Base-by-base conservation (phyloP, 2,888 invertebrate genomes). In the Argyresthia albistria region DNA sequence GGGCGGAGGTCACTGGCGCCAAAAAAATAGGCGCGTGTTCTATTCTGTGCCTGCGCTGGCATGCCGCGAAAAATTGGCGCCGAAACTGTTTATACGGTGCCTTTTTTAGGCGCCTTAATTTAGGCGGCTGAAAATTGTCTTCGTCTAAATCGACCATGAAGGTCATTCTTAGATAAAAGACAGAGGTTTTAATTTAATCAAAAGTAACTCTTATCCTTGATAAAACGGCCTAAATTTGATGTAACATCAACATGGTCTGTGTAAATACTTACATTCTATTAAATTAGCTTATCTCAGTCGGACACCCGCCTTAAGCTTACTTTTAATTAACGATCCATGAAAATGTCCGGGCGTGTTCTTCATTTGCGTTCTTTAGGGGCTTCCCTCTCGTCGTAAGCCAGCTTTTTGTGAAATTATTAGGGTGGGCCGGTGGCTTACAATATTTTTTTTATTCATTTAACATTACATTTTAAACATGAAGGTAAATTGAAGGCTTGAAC, bases 251-350 rank as follows among this genome's bases (percentile, higher is more conserved):
- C 50, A 43, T 35, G 25, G 35, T 9, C 35, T 50, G 10, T 10
- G 43, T 43, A 50, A 37, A 43, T 47, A 47, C 12, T 46, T 57
- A 60, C 25, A 25, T 25, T 59, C 58, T 59, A 60, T 60, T 57
- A 58, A 60, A 60, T 60, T 58, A 59, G 54, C 56, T 56, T 59
- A 57, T 60, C 58, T 56, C 55, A 52, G 55, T 56, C 46, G 55
- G 53, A 54, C 58, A 57, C 56, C 56, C 56, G 55, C 48, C 54
- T 56, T 49, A 52, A 53, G 51, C 52, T 57, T 60, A 57, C 54
- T 56, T 57, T 59, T 55, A 55, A 53, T 25, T 25, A 25, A 25
- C 25, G 25, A 25, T 25, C 25, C 25, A 25, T 25, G 25, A 25
- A 25, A 25, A 25, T 46, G 15, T 16, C n/a, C 15, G n/a, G n/a